These are phyloP conservation scores for Pleuronectes platessa DNA, from an alignment of 2,113 vertebrate genomes.

Conservation along the genomic window DNA sequence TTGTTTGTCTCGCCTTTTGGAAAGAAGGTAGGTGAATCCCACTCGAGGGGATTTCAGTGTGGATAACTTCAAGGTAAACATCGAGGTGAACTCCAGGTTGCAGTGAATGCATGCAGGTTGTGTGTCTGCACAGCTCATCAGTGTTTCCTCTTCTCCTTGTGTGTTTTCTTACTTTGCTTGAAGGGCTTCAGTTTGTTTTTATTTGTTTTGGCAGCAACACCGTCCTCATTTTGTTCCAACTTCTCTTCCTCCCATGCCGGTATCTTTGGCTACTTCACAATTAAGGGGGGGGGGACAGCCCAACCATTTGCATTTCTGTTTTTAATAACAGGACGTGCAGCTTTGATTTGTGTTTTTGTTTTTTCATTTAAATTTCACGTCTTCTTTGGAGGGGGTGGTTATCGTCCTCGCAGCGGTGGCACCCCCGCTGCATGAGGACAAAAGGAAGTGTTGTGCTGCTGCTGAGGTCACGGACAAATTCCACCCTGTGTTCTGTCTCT, in stretches of 20 bases:
- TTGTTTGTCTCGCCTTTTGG: conserved; percentile 36
- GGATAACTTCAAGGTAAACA: conserved; percentile 30
- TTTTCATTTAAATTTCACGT: conserved; percentile 48
- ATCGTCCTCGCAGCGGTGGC: conserved; percentile 43
- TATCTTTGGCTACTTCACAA: conserved; percentile 51
- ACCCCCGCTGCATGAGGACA: conserved; percentile 34
- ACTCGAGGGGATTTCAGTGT: conserved; percentile 1
- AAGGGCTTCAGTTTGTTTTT: conserved; percentile 38
- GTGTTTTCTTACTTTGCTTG: conserved; percentile 50
- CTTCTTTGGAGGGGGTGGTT: conserved; percentile 56
- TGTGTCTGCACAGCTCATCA: conserved; percentile 47
- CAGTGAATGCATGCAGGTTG: conserved; percentile 38
- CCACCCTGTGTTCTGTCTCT: conserved; percentile 57
- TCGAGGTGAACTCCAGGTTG: conserved; percentile 27
- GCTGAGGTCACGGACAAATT: conserved; percentile 58
- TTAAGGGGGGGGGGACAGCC: conserved; percentile 11
- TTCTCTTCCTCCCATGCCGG: conserved; percentile 44
- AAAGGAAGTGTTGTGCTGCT: conserved; percentile 41
- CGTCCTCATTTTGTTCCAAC: conserved; percentile 46
- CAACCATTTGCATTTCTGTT: neutral
- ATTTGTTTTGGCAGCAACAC: conserved; percentile 51
- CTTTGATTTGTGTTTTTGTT: conserved; percentile 49
- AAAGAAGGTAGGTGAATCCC: conserved; percentile 62
- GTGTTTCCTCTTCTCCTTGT: conserved; percentile 31
- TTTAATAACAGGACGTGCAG: conserved; percentile 26